Evolutionary conservation across 2,113 vertebrate genomes (phyloP).

Genomic region (Ageneiosus marmoratus): DNA sequence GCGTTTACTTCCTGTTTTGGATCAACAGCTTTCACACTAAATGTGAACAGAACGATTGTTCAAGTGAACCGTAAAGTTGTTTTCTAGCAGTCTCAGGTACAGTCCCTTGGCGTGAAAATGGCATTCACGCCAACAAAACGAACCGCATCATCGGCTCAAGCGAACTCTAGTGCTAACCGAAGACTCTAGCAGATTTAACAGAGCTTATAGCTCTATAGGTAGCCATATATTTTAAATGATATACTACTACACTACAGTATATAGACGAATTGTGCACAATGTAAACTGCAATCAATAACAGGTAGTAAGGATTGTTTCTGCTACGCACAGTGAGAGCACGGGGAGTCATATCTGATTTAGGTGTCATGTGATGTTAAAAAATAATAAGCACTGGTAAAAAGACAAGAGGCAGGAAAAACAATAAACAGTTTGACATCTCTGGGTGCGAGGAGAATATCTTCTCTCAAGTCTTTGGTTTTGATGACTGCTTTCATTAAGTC

Average conservation of each 20-base stretch:
- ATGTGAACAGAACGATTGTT: too few relatives aligned
- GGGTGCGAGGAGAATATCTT: conserved; percentile 48
- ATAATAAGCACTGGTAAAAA: conserved; percentile 61
- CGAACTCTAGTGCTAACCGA: too few relatives aligned
- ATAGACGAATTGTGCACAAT: not conserved
- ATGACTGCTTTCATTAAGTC: conserved; percentile 63
- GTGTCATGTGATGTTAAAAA: conserved; percentile 49
- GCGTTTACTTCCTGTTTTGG: too few relatives aligned
- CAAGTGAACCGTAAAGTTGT: too few relatives aligned
- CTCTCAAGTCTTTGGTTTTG: conserved; percentile 64
- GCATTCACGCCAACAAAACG: too few relatives aligned
- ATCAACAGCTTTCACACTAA: too few relatives aligned
- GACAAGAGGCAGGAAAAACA: conserved; percentile 54
- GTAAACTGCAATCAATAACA: not conserved
- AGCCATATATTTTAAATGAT: not conserved
- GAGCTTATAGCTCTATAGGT: not conserved
- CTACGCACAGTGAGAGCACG: not conserved
- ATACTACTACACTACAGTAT: not conserved
- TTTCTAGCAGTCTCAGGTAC: too few relatives aligned
- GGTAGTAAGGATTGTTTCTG: conserved; percentile 13
- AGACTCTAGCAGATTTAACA: not conserved
- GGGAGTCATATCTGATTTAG: conserved; percentile 47
- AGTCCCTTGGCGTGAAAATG: too few relatives aligned
- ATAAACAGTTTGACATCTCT: conserved; percentile 66
- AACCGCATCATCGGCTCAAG: too few relatives aligned